Base-by-base conservation (phyloP, 2,113 vertebrate species). In the Dendropsophus ebraccatus region DNA sequence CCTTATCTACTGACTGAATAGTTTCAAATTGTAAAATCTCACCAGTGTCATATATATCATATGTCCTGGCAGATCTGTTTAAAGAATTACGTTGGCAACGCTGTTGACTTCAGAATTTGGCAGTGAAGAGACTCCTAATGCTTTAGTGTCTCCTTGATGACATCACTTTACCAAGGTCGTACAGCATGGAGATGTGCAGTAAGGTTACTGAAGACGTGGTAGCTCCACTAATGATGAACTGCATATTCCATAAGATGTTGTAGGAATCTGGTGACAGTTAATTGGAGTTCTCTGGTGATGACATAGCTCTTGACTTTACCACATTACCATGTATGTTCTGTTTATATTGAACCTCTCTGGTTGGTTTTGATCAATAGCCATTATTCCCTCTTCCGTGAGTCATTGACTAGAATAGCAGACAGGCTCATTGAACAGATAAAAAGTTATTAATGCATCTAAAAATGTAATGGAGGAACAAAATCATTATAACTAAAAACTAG, bases 131-230 rank as follows among this genome's bases (percentile, higher is more conserved):
- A 28, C 10, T 65, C 17, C 19, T 25, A 82, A 70, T 70, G 45
- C 32, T 58, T 19, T 0, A 69, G 70, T 14, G 72, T 47, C 32
- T 75, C 54, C 9, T 7, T 45, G 56, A 30, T 30, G 21, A 47
- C 7, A 14, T 70, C 25, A 30, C 45, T 19, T 13, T 8, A 50
- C 62, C 58, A 85, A 85, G 45, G 73, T 77, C 37, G 25, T 65
- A 14, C 41, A 25, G 28, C 41, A 52, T 85, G 67, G 35, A 52
- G 75, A 78, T 69, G 52, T 67, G 74, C 35, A 12, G 37, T 52
- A 56, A 41, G 60, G 52, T 69, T 41, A 78, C 19, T 79, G 23
- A 30, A 49, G 70, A 58, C 52, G 5, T 54, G 13, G 35, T 16
- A 14, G 23, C 23, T 74, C n/a, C 35, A 25, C 37, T 73, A 4